These are phyloP conservation scores for Leptobrachium leishanense DNA, from an alignment of 2,113 vertebrate genomes.

Conservation along the genomic window DNA sequence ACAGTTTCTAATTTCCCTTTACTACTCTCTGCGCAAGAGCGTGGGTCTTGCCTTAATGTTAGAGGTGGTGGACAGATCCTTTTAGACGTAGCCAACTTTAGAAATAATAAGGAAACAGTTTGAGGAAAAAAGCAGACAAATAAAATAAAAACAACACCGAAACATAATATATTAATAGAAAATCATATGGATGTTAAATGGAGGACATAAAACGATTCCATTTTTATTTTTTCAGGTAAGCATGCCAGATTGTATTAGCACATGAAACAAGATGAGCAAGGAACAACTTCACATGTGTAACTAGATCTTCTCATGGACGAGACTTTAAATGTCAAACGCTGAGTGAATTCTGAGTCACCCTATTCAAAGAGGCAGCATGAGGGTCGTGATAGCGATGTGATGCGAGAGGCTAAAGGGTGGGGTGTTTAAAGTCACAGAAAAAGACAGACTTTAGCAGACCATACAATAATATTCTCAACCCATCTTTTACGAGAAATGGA, in stretches of 20 bases:
- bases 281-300: conserved; percentile 56
- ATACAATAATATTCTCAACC: no score
- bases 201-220: conserved; percentile 19
- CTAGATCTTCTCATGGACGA: conserved; percentile 51
- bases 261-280: conserved; percentile 56
- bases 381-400: conserved; percentile 1
- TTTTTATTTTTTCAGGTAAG: conserved; percentile 48
- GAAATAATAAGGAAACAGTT: conserved; percentile 59
- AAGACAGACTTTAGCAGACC: no score
- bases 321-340: conserved; percentile 56
- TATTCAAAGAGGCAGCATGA: conserved; percentile 40
- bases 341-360: conserved; percentile 55
- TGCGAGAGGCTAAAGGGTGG: background rate
- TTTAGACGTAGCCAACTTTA: conserved; percentile 66
- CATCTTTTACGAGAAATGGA: no score
- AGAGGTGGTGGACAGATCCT: conserved; percentile 57
- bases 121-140: conserved; percentile 50
- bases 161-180: conserved; percentile 43
- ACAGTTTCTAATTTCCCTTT: conserved; percentile 64
- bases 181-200: conserved; percentile 41
- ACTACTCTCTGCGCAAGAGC: conserved; percentile 57
- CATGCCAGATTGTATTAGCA: conserved; percentile 54
- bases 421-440: no score
- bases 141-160: conserved; percentile 47
- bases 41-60: conserved; percentile 57